Evolutionary conservation across 1,140 invertebrate species (phyloP), one percentile per base, ranked within the genome.

Genomic region (Papilio polyxenes): DNA sequence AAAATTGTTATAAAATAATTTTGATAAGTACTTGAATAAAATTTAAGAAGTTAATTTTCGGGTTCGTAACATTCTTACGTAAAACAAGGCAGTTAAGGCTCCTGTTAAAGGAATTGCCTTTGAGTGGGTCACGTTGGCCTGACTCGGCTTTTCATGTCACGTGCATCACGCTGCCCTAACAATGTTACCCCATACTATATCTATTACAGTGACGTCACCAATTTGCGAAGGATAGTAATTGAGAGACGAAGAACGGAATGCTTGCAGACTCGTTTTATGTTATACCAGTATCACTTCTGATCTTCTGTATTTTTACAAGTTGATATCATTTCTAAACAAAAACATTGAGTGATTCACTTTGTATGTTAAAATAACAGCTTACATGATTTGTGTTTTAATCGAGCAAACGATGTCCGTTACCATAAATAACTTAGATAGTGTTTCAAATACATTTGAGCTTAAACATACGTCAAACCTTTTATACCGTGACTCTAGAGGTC

Each of bases 121-220:
- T 31, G 62, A 75, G 48, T 75, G 75, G 40, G 75, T 75, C 75
- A 75, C 75, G 75, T 75, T 75, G 44, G 9, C 75, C 23, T 49
- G 75, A 75, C 75, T 75, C 75, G 44, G 75, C 44, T 75, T 77
- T 53, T 53, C 48, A 51, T 49, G 49, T 77, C 75, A 77, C 75
- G 48, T 77, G 75, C 75, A 77, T 77, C 44, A 77, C 75, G 48
- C 49, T 77, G 49, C 48, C 75, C 44, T 77, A 51, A 72, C 65
- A 37, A 72, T 72, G 65, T 72, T 72, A 72, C 65, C 65, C 31
- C 31, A 72, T 72, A 40, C 65, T 72, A 40, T 72, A 72, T 72
- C 65, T 72, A 72, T 72, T 72, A 72, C 65, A 72, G 65, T 72
- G 65, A 72, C 65, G 65, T 72, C 65, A 72, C 11, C 65, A 72